A percentile compares a stretch with the other conserved stretches of the same genome.
phyloP scores from a whole-genome alignment of 2,888 invertebrate genomes.

The Drosophila mulleri region DNA sequence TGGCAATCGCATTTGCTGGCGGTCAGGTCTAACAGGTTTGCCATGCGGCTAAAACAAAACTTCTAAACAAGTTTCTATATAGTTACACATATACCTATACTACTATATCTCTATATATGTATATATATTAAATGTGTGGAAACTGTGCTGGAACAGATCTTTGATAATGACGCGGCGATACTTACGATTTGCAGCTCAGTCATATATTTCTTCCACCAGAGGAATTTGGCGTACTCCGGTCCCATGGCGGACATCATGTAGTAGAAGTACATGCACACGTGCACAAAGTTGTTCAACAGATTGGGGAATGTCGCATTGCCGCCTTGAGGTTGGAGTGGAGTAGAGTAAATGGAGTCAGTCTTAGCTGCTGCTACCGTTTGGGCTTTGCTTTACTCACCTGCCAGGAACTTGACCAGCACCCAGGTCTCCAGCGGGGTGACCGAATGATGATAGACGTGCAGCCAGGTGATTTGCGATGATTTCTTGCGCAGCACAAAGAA shows the following conservation, averaged over 20 bases:
- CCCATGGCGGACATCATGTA: constrained; percentile 96
- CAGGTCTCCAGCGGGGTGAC: constrained; percentile 97
- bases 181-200: constrained; percentile 96
- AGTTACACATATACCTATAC: not conserved
- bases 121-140: constrained; percentile 10
- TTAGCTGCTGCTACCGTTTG: not conserved
- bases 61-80: constrained; percentile 68
- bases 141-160: constrained; percentile 47
- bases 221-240: constrained; percentile 93
- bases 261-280: constrained; percentile 97
- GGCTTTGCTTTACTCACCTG: constrained; percentile 86
- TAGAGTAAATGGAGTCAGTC: too few species aligned
- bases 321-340: constrained; percentile 85
- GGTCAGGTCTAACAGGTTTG: constrained; percentile 75
- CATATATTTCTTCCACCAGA: constrained; percentile 98
- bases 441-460: constrained; percentile 97
- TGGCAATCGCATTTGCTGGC: constrained; percentile 61
- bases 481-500: constrained; percentile 98
- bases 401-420: constrained; percentile 95
- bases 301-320: constrained; percentile 86
- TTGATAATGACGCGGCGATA: constrained; percentile 53
- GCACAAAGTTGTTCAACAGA: constrained; percentile 96
- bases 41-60: constrained; percentile 41
- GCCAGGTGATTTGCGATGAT: constrained; percentile 93
- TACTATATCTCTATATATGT: not conserved